These are phyloP conservation scores for Anneissia japonica DNA, from an alignment of 35 echinoderm and acorn worm genomes.

Conservation along the genomic window DNA sequence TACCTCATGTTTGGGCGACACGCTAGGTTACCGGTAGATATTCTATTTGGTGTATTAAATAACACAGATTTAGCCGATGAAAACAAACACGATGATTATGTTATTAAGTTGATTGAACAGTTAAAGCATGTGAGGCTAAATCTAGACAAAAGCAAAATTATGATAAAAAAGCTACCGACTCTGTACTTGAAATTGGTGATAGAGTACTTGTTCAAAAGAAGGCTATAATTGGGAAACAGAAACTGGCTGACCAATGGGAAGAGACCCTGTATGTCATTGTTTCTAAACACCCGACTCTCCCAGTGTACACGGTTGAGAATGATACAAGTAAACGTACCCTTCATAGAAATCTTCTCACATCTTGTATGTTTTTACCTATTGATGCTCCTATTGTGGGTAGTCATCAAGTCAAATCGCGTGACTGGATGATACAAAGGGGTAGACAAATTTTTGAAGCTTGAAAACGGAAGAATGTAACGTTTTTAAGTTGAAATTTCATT, in stretches of 20 bases:
- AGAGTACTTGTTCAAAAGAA: slow-evolving; percentile 64
- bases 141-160: slow-evolving; percentile 27
- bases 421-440: neutral
- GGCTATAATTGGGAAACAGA: slow-evolving; percentile 55
- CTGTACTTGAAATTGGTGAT: slow-evolving; percentile 44
- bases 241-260: slow-evolving; percentile 66
- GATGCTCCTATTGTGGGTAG: neutral
- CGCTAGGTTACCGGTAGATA: slow-evolving; percentile 21
- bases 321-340: slow-evolving; percentile 39
- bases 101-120: neutral
- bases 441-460: neutral
- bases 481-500: neutral
- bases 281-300: slow-evolving; percentile 6
- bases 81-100: slow-evolving; percentile 2
- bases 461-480: neutral
- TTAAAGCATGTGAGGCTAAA: slow-evolving; percentile 3
- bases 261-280: slow-evolving; percentile 15
- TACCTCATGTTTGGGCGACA: slow-evolving; percentile 45
- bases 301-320: slow-evolving; percentile 55
- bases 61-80: neutral
- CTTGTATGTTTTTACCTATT: slow-evolving; percentile 31
- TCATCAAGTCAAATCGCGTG: neutral
- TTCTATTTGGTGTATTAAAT: slow-evolving; percentile 11
- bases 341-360: slow-evolving; percentile 44
- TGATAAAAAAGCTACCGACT: slow-evolving; percentile 33